Evolutionary conservation across 2,797 vertebrate species (phyloP).

Genomic region (Linurgus olivaceus): DNA sequence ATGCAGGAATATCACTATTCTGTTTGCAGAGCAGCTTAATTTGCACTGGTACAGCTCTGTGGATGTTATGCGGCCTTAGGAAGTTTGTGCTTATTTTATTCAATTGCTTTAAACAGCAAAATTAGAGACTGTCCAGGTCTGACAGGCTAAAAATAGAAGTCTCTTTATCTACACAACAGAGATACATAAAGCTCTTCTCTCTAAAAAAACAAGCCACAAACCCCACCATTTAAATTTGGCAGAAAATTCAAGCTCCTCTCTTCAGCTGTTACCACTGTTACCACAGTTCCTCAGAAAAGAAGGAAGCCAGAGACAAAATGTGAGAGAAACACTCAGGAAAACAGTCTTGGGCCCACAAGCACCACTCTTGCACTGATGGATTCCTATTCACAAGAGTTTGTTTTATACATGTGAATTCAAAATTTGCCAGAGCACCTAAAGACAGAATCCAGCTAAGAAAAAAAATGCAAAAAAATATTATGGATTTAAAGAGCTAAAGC

Average conservation of each 20-base stretch:
- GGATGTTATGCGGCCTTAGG: background rate
- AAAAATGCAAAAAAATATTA: background rate
- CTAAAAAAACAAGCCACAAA: background rate
- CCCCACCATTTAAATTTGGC: background rate
- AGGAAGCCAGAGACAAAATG: background rate
- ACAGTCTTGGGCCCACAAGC: background rate
- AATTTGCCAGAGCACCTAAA: background rate
- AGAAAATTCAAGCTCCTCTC: background rate
- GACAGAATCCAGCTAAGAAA: background rate
- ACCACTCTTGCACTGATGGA: background rate
- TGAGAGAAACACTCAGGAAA: background rate
- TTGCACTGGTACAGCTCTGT: background rate
- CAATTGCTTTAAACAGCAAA: slow-evolving; percentile 23
- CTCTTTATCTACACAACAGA: background rate
- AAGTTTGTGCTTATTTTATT: background rate
- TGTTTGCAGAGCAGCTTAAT: background rate
- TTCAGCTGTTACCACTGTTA: background rate
- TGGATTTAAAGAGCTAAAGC: background rate
- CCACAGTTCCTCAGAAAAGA: background rate
- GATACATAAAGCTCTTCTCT: slow-evolving; percentile 13
- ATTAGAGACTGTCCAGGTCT: slow-evolving; percentile 30
- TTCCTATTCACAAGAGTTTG: background rate
- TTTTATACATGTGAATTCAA: background rate
- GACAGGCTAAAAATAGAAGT: slow-evolving; percentile 15
- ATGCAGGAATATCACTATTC: background rate